Evolutionary conservation across 1,140 invertebrate genomes (phyloP), one percentile per base, ranked within the genome.

Genomic region (Megalonaias nervosa): DNA sequence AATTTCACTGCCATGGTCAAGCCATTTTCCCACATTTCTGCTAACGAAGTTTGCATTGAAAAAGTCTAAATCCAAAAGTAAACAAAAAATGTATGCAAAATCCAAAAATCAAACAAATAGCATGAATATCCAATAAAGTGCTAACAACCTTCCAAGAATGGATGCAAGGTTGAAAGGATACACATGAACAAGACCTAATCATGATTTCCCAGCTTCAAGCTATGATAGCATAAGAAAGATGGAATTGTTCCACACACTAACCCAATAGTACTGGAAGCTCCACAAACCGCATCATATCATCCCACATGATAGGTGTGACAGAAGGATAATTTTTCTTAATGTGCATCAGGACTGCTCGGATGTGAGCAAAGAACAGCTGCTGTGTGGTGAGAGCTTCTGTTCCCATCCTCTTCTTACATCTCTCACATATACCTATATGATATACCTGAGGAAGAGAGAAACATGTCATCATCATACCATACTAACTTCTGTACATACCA

Each of bases 221-320:
- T 0, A 11, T 48, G 38, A 48, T 11, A 48, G 38, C 38, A 6
- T 48, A 48, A 48, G 11, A 48, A 48, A 48, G 0, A 48, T 48
- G 6, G n/a, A 48, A 48, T 48, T 48, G 0, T 48, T 48, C 0
- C 38, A 48, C 38, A 31, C 2, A 60, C 48, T 66, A 81, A 85
- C 84, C 79, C 70, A 79, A 17, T n/a, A 87, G 71, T 19, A 83
- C 65, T 38, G 83, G 75, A 15, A 83, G 62, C 59, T 88, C 86
- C 68, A 81, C 78, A 70, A 74, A 82, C 21, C 94, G 92, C 58
- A 98, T 87, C 96, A 99, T 98, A 88, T 99, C 98, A 86, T 99
- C 97, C 98, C 98, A 99, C 82, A 99, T 95, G 14, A 99, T 87
- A 15, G 95, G 93, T 57, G 92, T 94, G 23, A 96, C 91, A 19